Percentiles rank a stretch among this genome's conserved stretches.
These are phyloP conservation scores for Neocloeon triangulifer DNA, from an alignment of 1,140 invertebrate genomes.

Conservation along the genomic window DNA sequence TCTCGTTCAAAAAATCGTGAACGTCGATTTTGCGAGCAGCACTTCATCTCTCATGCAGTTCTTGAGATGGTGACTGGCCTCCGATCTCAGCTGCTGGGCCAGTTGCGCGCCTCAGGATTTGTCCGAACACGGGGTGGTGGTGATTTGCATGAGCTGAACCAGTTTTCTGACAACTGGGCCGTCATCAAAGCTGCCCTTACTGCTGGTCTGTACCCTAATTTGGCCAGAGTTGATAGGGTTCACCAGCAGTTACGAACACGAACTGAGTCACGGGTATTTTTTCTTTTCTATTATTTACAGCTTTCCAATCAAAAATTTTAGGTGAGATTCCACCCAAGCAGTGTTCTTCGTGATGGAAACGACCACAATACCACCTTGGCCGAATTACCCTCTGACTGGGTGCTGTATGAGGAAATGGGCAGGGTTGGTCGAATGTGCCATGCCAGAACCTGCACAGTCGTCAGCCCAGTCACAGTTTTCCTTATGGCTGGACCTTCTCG, in stretches of 20 bases:
- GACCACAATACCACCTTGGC: no score
- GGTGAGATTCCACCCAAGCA: no score
- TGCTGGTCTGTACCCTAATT: slow-evolving; percentile 69
- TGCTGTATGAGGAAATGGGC: slow-evolving; percentile 65
- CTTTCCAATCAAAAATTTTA: background rate
- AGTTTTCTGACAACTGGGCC: slow-evolving; percentile 74
- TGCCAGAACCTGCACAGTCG: slow-evolving; percentile 48
- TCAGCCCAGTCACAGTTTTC: slow-evolving; percentile 57
- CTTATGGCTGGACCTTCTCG: slow-evolving; percentile 49
- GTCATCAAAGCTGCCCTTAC: slow-evolving; percentile 75
- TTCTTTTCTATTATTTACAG: no score
- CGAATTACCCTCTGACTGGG: slow-evolving; percentile 51
- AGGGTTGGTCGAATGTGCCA: slow-evolving; percentile 35
- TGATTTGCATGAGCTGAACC: slow-evolving; percentile 56
- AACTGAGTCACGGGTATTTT: no score
- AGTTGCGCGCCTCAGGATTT: slow-evolving; percentile 65
- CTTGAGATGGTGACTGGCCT: slow-evolving; percentile 71
- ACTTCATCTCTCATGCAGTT: slow-evolving; percentile 54
- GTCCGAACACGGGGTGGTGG: slow-evolving; percentile 49
- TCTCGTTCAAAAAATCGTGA: slow-evolving; percentile 43
- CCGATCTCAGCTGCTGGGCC: slow-evolving; percentile 56
- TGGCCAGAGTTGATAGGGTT: slow-evolving; percentile 34
- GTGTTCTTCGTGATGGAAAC: no score
- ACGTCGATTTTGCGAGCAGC: slow-evolving; percentile 48
- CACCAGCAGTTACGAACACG: slow-evolving; percentile 29